These are phyloP conservation scores for Edolisoma coerulescens DNA, from an alignment of 2,113 vertebrate genomes.

Conservation along the genomic window DNA sequence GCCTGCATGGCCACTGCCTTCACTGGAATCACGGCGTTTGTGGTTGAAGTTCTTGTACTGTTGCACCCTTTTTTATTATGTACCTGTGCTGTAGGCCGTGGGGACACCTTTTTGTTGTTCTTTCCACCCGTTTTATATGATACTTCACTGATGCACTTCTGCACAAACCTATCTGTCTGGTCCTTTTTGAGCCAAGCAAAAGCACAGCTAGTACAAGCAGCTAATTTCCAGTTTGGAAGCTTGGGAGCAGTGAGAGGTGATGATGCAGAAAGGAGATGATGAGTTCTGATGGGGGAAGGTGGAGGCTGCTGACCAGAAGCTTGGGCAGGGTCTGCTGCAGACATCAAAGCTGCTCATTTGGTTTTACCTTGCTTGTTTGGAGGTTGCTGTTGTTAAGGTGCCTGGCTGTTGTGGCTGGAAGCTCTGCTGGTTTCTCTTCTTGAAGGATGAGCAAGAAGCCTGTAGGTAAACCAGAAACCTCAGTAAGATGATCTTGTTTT, in stretches of 20 bases:
- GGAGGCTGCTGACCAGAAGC: not conserved
- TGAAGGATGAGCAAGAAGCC: not conserved
- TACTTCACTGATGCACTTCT: not conserved
- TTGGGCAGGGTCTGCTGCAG: not conserved
- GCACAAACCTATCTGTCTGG: not conserved
- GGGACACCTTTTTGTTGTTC: not conserved
- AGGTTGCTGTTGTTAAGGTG: not conserved
- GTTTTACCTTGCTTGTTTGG: not conserved
- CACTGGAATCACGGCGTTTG: accelerated
- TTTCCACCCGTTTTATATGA: accelerated
- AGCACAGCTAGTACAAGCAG: not conserved
- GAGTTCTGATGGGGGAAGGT: not conserved
- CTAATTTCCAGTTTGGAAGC: not conserved
- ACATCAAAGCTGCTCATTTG: not conserved
- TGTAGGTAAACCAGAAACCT: not conserved
- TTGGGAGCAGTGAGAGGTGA: not conserved
- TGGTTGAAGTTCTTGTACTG: not conserved
- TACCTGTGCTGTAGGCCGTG: not conserved
- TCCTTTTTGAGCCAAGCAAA: not conserved
- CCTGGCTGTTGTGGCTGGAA: not conserved
- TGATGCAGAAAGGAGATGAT: not conserved
- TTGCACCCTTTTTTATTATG: not conserved
- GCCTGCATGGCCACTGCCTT: not conserved
- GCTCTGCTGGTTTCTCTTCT: not conserved
- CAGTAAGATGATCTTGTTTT: not conserved